Evolutionary conservation across 2,113 vertebrate genomes (phyloP).

Genomic region (Ahaetulla prasina): DNA sequence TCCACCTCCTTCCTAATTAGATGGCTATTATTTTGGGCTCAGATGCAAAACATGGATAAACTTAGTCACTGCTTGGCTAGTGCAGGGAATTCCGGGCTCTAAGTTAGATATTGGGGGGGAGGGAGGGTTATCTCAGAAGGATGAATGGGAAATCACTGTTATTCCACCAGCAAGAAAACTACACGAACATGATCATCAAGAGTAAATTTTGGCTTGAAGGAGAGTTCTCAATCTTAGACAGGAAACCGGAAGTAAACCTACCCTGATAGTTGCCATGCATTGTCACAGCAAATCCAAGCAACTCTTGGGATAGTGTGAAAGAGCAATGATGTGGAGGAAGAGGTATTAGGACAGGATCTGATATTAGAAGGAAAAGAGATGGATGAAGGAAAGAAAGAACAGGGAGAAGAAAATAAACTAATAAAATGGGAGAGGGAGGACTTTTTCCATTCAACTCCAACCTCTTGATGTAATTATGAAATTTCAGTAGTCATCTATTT

Average conservation of each 20-base stretch:
- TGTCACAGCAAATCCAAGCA: not conserved
- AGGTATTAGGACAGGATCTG: not conserved
- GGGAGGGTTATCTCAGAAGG: not conserved
- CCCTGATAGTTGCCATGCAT: no score
- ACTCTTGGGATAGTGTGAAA: not conserved
- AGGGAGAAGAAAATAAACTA: not conserved
- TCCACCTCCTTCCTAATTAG: not conserved
- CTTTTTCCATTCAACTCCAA: no score
- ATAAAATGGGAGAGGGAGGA: not conserved
- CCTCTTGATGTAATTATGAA: not conserved
- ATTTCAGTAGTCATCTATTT: not conserved
- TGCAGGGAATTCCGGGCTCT: not conserved
- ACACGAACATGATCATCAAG: not conserved
- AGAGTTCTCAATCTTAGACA: not conserved
- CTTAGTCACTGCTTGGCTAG: not conserved
- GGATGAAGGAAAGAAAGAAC: not conserved
- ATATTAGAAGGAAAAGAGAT: not conserved
- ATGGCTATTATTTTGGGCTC: not conserved
- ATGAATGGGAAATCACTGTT: not conserved
- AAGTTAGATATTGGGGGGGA: not conserved
- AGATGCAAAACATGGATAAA: not conserved
- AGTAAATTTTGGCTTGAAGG: not conserved
- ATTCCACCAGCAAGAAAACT: not conserved
- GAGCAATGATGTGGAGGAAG: not conserved
- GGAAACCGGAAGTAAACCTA: not conserved